Conservation (phyloP, 2,888 invertebrate genomes). For the Macrophya alboannulata region DNA sequence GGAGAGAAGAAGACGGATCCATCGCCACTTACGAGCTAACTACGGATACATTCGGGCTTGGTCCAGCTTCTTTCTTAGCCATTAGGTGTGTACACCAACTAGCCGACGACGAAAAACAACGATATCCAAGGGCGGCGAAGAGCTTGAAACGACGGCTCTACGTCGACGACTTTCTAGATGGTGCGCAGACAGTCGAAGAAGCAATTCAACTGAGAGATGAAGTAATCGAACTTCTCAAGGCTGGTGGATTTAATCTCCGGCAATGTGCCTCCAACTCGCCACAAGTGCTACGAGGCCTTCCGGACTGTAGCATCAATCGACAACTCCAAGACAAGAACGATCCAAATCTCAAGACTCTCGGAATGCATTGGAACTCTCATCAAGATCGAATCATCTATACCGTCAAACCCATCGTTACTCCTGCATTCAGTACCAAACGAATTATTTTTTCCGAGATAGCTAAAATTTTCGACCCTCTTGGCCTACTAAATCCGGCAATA, state of each 20-base stretch:
- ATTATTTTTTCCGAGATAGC: constrained; percentile 54
- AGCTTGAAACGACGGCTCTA: constrained; percentile 58
- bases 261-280: constrained; percentile 61
- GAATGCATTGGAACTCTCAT: constrained; percentile 59
- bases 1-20: constrained; percentile 61
- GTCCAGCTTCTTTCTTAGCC: constrained; percentile 66
- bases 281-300: constrained; percentile 51
- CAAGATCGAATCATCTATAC: constrained; percentile 57
- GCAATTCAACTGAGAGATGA: constrained; percentile 47
- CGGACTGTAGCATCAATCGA: constrained; percentile 51
- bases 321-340: constrained; percentile 54
- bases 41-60: constrained; percentile 59
- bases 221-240: constrained; percentile 41
- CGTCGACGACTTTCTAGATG: constrained; percentile 61
- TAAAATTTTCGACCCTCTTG: constrained; percentile 61
- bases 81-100: constrained; percentile 65
- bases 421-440: constrained; percentile 55
- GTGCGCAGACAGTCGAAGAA: constrained; percentile 55
- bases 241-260: constrained; percentile 57
- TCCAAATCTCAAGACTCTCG: constrained; percentile 55
- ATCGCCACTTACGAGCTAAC: constrained; percentile 57
- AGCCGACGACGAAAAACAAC: constrained; percentile 61
- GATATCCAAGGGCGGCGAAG: constrained; percentile 54
- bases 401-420: constrained; percentile 36
- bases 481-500: constrained; percentile 59